These are phyloP conservation scores for Buteo buteo DNA, from an alignment of 2,113 vertebrate genomes.

Conservation along the genomic window DNA sequence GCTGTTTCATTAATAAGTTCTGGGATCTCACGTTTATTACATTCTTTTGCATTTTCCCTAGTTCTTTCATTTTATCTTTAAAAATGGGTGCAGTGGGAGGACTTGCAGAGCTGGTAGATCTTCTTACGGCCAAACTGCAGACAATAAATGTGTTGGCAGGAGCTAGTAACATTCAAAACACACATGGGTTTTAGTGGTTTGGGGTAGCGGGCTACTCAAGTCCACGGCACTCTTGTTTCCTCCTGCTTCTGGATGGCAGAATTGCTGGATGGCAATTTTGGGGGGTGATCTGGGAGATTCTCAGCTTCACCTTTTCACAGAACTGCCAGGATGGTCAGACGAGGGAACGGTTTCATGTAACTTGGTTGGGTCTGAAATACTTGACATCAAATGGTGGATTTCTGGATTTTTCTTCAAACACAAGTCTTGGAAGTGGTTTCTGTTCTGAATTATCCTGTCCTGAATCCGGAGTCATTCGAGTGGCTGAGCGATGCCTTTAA, in stretches of 20 bases:
- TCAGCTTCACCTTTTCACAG: not conserved
- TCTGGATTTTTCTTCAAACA: not conserved
- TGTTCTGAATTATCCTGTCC: not conserved
- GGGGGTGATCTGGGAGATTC: not conserved
- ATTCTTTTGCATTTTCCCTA: not conserved
- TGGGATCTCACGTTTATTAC: not conserved
- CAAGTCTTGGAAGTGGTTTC: not conserved
- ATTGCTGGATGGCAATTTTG: not conserved
- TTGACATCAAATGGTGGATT: not conserved
- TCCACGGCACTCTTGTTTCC: fast-evolving
- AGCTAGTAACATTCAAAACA: not conserved
- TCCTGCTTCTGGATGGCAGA: too few species aligned
- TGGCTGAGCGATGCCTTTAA: not conserved
- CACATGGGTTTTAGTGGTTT: not conserved
- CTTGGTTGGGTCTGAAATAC: not conserved
- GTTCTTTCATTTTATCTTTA: not conserved
- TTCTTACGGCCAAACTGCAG: not conserved
- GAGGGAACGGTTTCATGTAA: not conserved
- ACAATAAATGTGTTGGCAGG: not conserved
- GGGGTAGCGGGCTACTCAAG: not conserved
- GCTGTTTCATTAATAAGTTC: not conserved
- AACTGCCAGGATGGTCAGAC: fast-evolving
- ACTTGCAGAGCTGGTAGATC: not conserved
- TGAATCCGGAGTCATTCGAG: fast-evolving
- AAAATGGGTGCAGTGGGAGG: not conserved